These are phyloP conservation scores for Papilio polytes DNA, from an alignment of 1,140 invertebrate genomes.

Conservation along the genomic window DNA sequence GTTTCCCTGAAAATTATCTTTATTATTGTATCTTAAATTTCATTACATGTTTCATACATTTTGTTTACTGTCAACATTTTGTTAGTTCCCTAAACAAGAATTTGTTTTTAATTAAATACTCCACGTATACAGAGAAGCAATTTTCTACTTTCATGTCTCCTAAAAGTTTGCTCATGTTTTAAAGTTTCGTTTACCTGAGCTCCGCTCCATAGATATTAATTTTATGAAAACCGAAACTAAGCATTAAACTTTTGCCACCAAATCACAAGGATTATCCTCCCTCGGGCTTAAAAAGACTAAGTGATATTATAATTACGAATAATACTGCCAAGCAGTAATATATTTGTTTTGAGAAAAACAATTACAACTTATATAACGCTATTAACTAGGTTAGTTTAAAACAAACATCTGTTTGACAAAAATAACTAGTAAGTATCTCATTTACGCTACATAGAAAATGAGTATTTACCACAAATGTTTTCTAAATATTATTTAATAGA, in stretches of 20 bases:
- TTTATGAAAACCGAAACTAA: conserved; percentile 64
- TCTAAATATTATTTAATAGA: too few species aligned
- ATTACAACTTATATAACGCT: background rate
- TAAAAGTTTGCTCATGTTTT: conserved; percentile 67
- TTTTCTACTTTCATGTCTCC: conserved; percentile 72
- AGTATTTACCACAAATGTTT: too few species aligned
- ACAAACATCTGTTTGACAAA: background rate
- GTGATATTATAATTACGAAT: conserved; percentile 13
- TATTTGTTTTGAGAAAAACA: background rate
- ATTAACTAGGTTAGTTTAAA: background rate
- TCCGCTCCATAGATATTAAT: conserved; percentile 65
- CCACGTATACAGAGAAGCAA: conserved; percentile 38
- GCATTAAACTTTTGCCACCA: conserved; percentile 53
- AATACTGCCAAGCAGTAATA: background rate
- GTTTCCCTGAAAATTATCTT: too few species aligned
- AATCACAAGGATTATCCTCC: conserved; percentile 41
- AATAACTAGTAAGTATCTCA: too few species aligned
- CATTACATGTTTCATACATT: background rate
- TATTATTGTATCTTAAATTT: too few species aligned
- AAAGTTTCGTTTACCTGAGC: conserved; percentile 72
- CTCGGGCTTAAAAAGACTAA: conserved; percentile 16
- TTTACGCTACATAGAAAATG: too few species aligned
- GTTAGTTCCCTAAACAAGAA: conserved; percentile 42
- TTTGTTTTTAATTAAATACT: background rate
- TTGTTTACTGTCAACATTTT: background rate